Evolutionary conservation across 1,140 invertebrate genomes (phyloP), one percentile per base, ranked within the genome.

Genomic region (Varroa destructor): DNA sequence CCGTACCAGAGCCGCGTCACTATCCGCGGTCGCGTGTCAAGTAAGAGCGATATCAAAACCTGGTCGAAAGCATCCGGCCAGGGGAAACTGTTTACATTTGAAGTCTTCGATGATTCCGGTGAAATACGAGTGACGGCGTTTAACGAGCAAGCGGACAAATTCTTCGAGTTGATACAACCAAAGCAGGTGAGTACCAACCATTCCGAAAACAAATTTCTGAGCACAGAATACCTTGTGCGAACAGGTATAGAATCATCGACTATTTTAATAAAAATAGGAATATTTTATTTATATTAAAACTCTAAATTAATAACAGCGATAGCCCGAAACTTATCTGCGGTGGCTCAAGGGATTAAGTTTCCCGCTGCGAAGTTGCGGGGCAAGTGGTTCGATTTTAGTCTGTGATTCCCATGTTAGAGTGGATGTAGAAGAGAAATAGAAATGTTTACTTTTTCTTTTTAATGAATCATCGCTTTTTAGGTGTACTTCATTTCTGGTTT

Each of bases 51-150:
- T 0, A 87, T 97, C 54, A 84, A 88, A 73, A 89, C 87, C 0
- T 97, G 91, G 89, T 90, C 85, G 57, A 98, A 97, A 81, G 87
- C 90, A 0, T 84, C 85, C 70, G 93, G 94, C 0, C 90, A 94
- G 81, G 95, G 94, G 0, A 92, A 91, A 78, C 81, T 99, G 0
- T 99, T 99, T 77, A 90, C 85, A 75, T 87, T 97, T 80, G 91
- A 93, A 80, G 80, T 99, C 0, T 81, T 91, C 71, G 97, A 99
- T 82, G 90, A 95, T 75, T 89, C 86, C 76, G 93, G 93, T 8
- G 93, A 97, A 81, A 97, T 99, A 72, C 82, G 90, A 72, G 89
- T 89, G n/a, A 96, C 93, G 1, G 93, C 86, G 6, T 99, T 99
- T 78, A 91, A 87, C 77, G 88, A 90, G 73, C 83, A 87, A 75